phyloP scores from a whole-genome alignment of 1,140 invertebrate genomes.

The Metopolophium dirhodum region DNA sequence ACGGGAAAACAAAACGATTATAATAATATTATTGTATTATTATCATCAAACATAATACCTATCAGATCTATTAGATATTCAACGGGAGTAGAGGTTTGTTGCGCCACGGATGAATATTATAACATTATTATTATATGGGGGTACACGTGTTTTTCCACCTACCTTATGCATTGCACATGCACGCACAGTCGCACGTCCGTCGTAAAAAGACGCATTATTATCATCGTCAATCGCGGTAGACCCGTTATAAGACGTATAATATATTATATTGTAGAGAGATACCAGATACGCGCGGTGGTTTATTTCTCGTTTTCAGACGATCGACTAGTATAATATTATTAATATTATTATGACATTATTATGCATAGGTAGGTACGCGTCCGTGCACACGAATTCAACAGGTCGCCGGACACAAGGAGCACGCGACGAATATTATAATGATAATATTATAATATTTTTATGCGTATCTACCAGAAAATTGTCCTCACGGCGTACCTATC shows the following conservation, averaged over 20 bases:
- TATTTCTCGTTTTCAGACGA: neutral
- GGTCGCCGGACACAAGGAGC: neutral
- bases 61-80: constrained; percentile 22
- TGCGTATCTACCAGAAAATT: neutral
- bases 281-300: neutral
- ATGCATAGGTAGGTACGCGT: neutral
- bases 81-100: constrained; percentile 9
- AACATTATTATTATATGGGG: neutral
- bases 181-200: neutral
- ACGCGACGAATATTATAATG: neutral
- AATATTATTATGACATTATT: neutral
- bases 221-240: neutral
- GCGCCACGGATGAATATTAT: neutral
- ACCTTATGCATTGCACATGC: neutral
- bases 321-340: neutral
- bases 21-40: neutral
- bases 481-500: neutral
- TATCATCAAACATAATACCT: neutral
- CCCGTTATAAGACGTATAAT: neutral
- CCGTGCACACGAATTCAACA: neutral
- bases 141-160: neutral
- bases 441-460: neutral
- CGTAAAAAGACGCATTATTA: constrained; percentile 17
- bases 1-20: constrained; percentile 25
- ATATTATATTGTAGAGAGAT: neutral